Evolutionary conservation across 1,140 invertebrate species (phyloP).

Genomic region (Neodiprion virginianus): DNA sequence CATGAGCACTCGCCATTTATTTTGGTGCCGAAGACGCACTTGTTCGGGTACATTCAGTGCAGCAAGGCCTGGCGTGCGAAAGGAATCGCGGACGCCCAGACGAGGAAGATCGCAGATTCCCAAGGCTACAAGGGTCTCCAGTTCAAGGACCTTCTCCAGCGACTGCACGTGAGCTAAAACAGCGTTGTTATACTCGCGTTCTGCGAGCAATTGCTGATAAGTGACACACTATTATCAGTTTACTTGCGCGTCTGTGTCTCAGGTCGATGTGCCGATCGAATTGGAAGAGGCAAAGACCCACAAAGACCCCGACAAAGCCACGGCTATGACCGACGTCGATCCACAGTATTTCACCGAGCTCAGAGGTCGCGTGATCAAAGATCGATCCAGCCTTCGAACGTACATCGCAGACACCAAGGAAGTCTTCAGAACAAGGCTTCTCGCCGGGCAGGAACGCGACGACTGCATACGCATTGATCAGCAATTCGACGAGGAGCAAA

Average conservation of each 20-base stretch:
- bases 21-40: constrained; percentile 42
- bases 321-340: constrained; percentile 63
- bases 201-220: neutral
- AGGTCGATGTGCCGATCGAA: constrained; percentile 39
- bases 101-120: neutral
- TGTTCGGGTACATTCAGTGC: constrained; percentile 41
- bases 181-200: neutral
- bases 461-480: constrained; percentile 67
- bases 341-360: constrained; percentile 68
- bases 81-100: constrained; percentile 26
- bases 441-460: constrained; percentile 66
- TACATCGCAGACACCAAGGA: constrained; percentile 67
- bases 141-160: constrained; percentile 32
- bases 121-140: constrained; percentile 20
- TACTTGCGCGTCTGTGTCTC: neutral
- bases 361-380: constrained; percentile 62
- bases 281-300: constrained; percentile 30
- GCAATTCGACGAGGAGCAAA: constrained; percentile 66
- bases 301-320: constrained; percentile 22
- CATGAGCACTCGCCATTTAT: constrained; percentile 44
- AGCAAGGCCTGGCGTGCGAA: constrained; percentile 24
- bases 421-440: constrained; percentile 62
- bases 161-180: constrained; percentile 40
- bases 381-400: constrained; percentile 60
- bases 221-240: neutral